Evolutionary conservation across 2,797 vertebrate genomes (phyloP).

Genomic region (Cirrhinus molitorella): DNA sequence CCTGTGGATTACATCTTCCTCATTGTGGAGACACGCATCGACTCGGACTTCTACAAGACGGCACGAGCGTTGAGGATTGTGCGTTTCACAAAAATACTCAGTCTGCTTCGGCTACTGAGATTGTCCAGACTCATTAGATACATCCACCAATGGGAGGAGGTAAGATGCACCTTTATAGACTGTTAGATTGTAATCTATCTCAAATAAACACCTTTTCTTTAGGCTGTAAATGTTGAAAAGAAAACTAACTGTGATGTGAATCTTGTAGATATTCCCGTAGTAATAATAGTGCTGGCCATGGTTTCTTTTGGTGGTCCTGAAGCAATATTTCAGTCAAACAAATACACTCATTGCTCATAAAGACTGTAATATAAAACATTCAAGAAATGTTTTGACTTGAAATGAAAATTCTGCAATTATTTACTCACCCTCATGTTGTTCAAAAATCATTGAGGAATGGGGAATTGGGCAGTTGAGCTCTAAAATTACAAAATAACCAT

Average conservation of each 20-base stretch:
- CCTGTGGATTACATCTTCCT: constrained; percentile 99
- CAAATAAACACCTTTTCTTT: constrained; percentile 2
- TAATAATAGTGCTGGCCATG: not conserved
- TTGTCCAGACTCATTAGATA: constrained; percentile 97
- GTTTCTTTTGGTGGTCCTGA: constrained; percentile 12
- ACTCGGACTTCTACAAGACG: constrained; percentile 98
- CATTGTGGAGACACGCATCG: constrained; percentile 97
- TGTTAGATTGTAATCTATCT: not conserved
- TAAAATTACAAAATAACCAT: not conserved
- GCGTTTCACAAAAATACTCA: constrained; percentile 98
- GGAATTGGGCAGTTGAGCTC: not conserved
- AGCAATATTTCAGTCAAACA: constrained; percentile 12
- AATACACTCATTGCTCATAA: not conserved
- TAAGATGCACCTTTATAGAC: constrained; percentile 68
- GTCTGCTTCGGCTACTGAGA: constrained; percentile 91
- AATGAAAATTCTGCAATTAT: constrained; percentile 14
- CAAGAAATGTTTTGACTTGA: not conserved
- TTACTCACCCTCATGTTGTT: not conserved
- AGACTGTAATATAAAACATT: not conserved
- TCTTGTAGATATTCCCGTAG: constrained; percentile 4
- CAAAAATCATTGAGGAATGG: not conserved
- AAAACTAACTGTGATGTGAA: not conserved
- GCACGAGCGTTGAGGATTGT: constrained; percentile 96
- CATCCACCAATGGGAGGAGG: constrained; percentile 99
- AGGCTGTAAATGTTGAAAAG: constrained; percentile 1